phyloP scores from a whole-genome alignment of 2,113 vertebrate genomes.

The Taxidea taxus region DNA sequence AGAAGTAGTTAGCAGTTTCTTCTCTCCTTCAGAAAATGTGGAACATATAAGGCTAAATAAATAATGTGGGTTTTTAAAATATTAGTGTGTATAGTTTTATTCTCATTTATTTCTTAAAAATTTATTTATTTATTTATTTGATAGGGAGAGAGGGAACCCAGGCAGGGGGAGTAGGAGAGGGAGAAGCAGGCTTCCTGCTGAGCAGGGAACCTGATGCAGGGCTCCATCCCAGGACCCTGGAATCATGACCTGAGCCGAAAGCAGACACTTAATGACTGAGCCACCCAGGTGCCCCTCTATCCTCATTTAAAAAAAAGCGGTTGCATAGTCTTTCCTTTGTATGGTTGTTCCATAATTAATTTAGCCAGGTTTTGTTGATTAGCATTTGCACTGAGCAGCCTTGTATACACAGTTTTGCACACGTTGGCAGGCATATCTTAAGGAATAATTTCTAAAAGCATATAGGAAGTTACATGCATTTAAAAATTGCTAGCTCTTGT shows the following conservation, averaged over 20 bases:
- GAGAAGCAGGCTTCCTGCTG: no score
- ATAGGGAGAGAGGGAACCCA: no score
- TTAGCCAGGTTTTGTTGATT: neutral
- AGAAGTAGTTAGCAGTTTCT: constrained; percentile 25
- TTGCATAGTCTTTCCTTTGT: neutral
- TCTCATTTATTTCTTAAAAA: neutral
- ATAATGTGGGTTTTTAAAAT: neutral
- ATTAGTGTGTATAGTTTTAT: neutral
- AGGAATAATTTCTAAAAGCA: neutral
- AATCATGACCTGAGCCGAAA: no score
- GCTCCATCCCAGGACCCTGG: no score
- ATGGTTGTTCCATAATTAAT: neutral
- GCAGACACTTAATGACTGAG: no score
- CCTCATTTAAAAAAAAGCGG: neutral
- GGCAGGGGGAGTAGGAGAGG: no score
- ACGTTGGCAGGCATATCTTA: neutral
- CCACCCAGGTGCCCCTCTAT: no score
- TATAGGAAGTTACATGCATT: neutral
- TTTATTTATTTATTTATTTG: no score
- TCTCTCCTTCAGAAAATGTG: neutral
- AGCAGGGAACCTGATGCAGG: no score
- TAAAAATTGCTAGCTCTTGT: neutral
- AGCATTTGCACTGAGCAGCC: neutral
- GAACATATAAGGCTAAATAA: neutral
- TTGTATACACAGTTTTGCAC: neutral